Evolutionary conservation across 2,113 vertebrate species (phyloP), one percentile per base, ranked within the genome.

Genomic region (Sylvia atricapilla): DNA sequence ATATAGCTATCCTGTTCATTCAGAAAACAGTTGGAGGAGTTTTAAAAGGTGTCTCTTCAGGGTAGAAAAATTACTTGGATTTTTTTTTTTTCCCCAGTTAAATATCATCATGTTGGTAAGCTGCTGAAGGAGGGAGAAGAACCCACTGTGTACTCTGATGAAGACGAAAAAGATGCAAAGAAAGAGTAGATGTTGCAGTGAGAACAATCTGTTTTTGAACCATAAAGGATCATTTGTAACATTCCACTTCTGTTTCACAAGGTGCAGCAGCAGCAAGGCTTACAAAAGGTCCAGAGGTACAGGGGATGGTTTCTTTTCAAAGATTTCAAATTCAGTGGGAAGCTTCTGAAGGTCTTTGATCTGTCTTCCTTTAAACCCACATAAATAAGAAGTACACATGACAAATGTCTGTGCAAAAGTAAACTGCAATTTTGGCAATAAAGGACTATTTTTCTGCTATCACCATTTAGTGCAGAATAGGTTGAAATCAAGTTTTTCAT

Each of bases 111-210:
- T 10, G 91, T 99, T 59, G 99, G 99, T 76, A 99, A 99, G 84
- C 99, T 99, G 68, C 98, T 99, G 98, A 99, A 98, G 84, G 98
- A 98, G 0, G 99, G 99, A 15, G 99, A 99, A 78, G 99, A 99
- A 47, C 99, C 98, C 8, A 98, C 98, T 3, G 98, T 99, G 79
- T 99, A 99, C 98, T 99, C 99, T 1, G 99, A 99, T 47, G 99
- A 99, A 20, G 99, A 99, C 4, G 96, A 96, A 75, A 90, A 98
- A 91, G 97, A 97, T 69, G 93, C 88, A 90, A 98, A 98, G 94
- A 97, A 97, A 79, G 97, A 98, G 60, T 98, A 97, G 96, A 86
- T 84, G 87, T 33, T 85, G 64, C 90, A 37, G 56, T 81, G 91
- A 97, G 76, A 97, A 81, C 94, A 90, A 97, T 95, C 93, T 95